These are phyloP conservation scores for Electrophaes corylata DNA, from an alignment of 2,888 invertebrate species.

Conservation along the genomic window DNA sequence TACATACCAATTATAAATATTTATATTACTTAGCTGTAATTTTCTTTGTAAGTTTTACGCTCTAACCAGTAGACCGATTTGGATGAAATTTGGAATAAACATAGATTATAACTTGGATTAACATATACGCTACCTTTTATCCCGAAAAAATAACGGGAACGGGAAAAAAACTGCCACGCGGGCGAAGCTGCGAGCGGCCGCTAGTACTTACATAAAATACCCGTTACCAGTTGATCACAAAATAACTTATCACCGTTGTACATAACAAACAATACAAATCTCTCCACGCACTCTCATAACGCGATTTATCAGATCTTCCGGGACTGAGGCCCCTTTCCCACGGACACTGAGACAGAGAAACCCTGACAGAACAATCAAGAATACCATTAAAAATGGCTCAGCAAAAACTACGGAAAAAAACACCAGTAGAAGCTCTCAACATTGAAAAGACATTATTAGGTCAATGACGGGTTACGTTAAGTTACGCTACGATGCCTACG, in stretches of 20 bases:
- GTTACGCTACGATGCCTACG: conserved; percentile 18
- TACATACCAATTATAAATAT: too few species aligned
- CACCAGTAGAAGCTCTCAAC: conserved; percentile 36
- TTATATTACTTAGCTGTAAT: too few species aligned
- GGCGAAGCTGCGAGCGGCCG: too few species aligned
- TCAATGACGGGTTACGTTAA: conserved; percentile 29
- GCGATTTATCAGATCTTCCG: conserved; percentile 55
- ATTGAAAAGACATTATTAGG: conserved; percentile 33
- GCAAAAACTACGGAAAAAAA: conserved; percentile 48
- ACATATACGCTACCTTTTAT: too few species aligned
- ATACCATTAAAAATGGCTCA: conserved; percentile 44
- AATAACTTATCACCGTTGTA: conserved; percentile 21
- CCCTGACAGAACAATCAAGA: conserved; percentile 58
- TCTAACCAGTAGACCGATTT: too few species aligned
- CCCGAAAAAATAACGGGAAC: too few species aligned
- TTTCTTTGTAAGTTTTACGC: too few species aligned
- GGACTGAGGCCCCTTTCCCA: conserved; percentile 59
- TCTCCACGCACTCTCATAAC: conserved; percentile 50
- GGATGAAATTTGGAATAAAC: too few species aligned
- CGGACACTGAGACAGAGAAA: conserved; percentile 43
- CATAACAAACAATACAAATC: conserved; percentile 41
- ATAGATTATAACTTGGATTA: too few species aligned
- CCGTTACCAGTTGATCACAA: conserved; percentile 14
- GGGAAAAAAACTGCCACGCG: too few species aligned
- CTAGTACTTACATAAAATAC: background rate